Base-by-base conservation (phyloP, 2,797 vertebrate species). In the Syngnathus acus region DNA sequence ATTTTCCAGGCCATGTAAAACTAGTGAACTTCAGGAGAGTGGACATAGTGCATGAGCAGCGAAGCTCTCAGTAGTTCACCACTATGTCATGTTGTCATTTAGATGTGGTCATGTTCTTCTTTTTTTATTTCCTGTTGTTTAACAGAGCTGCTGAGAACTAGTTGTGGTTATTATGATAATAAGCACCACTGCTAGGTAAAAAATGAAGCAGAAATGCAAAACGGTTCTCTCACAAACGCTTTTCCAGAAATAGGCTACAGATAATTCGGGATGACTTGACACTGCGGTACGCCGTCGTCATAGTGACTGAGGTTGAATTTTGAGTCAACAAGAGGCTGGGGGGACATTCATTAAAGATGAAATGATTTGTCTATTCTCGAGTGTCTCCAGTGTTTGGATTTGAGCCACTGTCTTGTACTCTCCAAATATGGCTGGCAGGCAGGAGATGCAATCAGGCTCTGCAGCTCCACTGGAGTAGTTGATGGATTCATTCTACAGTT, bases 261-360 rank as follows among this genome's bases (percentile, higher is more conserved):
- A 9, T n/a, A 19, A 50, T 19, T 48, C 47, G 6, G 6, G 6
- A 50, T n/a, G 48, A 50, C 7, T 50, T n/a, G 6, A 42, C 32
- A 32, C 32, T 32, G 32, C 32, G 32, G 4, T 32, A 32, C 32
- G 32, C 32, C 32, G 4, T 32, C 32, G 32, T 32, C 69, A 26
- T 54, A 58, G 64, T 69, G 69, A 70, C 72, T 65, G 50, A 58
- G 26, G 55, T 58, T 54, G 7, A 3, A 26, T 54, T 11, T 54
- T 11, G 43, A 74, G 77, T 72, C 71, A 75, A 73, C 72, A 68
- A 68, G 75, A 72, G 72, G 26, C 69, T 23, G 17, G 55, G 32
- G 32, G 55, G 69, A 73, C 64, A 39, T 74, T 77, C 76, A 75
- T 75, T 78, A 76, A 75, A 79, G 72, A 65, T 62, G 32, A 58